Base-by-base conservation (phyloP, 2,797 vertebrate genomes). In the Rhynchotus rufescens region DNA sequence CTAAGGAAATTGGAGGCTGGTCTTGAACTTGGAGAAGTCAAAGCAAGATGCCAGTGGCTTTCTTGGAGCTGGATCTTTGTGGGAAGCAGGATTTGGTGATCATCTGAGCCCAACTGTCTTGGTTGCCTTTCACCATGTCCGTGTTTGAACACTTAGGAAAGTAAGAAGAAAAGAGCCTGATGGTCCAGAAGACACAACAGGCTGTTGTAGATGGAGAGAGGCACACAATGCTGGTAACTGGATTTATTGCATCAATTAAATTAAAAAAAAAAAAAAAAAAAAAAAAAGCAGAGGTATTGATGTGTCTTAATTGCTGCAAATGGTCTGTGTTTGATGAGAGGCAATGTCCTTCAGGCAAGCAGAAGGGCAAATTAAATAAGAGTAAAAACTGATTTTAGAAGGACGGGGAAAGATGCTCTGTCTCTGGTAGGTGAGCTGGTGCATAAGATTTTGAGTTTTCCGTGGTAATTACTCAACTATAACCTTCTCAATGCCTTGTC, bases 401-500 rank as follows among this genome's bases (percentile, higher is more conserved):
- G 67, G 80, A 75, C 61, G 45, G 69, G 34, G 57, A 32, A 81
- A 86, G 45, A n/a, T 56, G 61, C 78, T 95, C 54, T 71, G 84
- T 89, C 89, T 88, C 82, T 74, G 61, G 72, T 23, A 45, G 71
- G 0, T 73, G 83, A 82, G 96, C 89, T 73, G 54, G 65, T 84
- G 84, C 85, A 75, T 80, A 85, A 80, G 78, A 93, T 93, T 90
- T 87, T 51, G 71, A 81, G 81, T 88, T 95, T 94, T 92, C 77
- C 42, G 30, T 73, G 72, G 92, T 92, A 93, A 96, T 96, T 95
- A 94, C 95, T 96, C 94, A 95, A 80, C 91, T 84, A 76, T 95
- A 96, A 96, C 91, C 90, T 96, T 92, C 95, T 91, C 85, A 81
- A 74, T 92, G 84, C 80, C 84, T 93, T 96, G 93, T 92, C 91